Base-by-base conservation (phyloP, 2,113 vertebrate species). In the Nansenia antarctica region DNA sequence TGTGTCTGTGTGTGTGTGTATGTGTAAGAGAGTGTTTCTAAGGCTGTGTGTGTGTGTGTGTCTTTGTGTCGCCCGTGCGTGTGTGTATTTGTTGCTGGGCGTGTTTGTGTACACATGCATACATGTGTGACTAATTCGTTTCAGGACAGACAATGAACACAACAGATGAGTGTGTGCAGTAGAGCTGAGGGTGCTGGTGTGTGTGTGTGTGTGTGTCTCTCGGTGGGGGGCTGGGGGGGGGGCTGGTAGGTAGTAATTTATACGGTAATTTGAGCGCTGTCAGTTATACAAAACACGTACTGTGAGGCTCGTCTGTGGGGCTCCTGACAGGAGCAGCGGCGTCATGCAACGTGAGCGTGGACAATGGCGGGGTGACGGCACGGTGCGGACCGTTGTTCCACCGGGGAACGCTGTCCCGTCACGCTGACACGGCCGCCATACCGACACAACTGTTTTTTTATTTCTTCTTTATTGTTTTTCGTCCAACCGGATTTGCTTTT, bases 51-150 rank as follows among this genome's bases (percentile, higher is more conserved):
- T 52, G 29, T 52, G 57, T 18, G 39, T 49, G 54, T 58, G 35
- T 58, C 34, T 70, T 30, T 64, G 18, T 62, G 67, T 66, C n/a
- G n/a, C n/a, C n/a, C n/a, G 66, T 52, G 39, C 57, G 37, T 32
- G 9, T 37, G 73, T 74, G 65, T 80, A 72, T 82, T 85, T 87
- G 86, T 89, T 84, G 74, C 75, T 65, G 65, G 87, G 88, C 26
- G 85, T 81, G 75, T 86, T 84, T 90, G 84, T 83, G 82, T 90
- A 73, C 85, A 62, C 78, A 82, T 68, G 83, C 81, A 87, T 86
- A 89, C 82, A 81, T 64, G 80, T 88, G 87, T 90, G 89, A 91
- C 87, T 88, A 85, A 89, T 88, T 84, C n/a, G 34, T 85, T 84
- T 79, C 39, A 2, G 71, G 32, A 79, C 74, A 82, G 82, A 81